These are phyloP conservation scores for Sphaerodactylus townsendi DNA, from an alignment of 2,113 vertebrate genomes.

Conservation along the genomic window DNA sequence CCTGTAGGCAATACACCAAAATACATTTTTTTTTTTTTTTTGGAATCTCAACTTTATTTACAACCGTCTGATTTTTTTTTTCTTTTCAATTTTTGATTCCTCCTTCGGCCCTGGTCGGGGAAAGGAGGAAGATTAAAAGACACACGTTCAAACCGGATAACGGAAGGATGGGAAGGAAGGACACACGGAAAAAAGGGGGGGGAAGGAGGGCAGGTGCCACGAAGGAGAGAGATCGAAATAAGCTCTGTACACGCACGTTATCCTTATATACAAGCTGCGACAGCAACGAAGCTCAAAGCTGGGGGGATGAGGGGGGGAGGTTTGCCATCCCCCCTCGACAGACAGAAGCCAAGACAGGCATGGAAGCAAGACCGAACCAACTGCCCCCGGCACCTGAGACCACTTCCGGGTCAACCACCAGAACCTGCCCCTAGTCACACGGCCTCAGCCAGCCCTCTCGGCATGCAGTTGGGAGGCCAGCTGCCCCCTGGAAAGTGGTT, in stretches of 20 bases:
- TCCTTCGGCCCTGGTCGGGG: background rate
- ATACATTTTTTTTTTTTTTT: too few relatives aligned
- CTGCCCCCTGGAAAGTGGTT: too few relatives aligned
- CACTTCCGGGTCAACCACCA: background rate
- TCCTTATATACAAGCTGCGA: conserved; percentile 26
- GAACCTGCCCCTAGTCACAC: background rate
- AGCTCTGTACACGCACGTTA: conserved; percentile 10
- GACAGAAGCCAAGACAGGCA: background rate
- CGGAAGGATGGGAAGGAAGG: background rate
- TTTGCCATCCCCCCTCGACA: too few relatives aligned
- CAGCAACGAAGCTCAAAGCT: background rate
- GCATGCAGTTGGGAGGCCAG: too few relatives aligned
- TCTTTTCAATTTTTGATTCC: background rate
- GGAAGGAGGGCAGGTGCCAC: background rate
- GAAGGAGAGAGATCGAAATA: conserved; percentile 1
- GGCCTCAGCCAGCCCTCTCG: background rate
- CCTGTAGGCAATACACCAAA: too few relatives aligned
- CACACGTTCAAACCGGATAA: background rate
- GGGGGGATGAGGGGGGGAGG: conserved; percentile 5
- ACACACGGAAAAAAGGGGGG: background rate
- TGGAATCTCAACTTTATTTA: conserved; percentile 21
- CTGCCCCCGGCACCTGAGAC: background rate
- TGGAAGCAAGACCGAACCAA: background rate
- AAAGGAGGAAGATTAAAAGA: background rate
- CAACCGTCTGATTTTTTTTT: conserved; percentile 1